Evolutionary conservation across 2,113 vertebrate genomes (phyloP).

Genomic region (Climacteris rufus): DNA sequence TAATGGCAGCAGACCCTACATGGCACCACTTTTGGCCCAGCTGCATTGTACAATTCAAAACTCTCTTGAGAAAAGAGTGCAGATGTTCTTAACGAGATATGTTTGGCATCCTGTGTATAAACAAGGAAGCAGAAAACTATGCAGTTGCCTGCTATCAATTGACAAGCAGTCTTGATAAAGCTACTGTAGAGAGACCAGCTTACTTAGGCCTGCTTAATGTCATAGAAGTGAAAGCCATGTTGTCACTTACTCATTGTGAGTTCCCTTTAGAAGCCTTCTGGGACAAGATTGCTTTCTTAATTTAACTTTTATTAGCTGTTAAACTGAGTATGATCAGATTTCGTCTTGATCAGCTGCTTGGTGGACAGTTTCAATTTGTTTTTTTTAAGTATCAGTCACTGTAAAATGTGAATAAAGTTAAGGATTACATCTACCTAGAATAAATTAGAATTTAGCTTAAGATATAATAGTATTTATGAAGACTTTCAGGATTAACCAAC

Average conservation of each 20-base stretch:
- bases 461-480: background rate
- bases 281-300: background rate
- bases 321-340: background rate
- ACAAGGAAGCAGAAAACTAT: constrained; percentile 22
- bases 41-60: background rate
- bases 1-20: background rate
- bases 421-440: background rate
- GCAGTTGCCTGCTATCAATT: constrained; percentile 19
- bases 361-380: background rate
- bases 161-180: constrained; percentile 21
- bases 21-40: background rate
- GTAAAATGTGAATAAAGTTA: background rate
- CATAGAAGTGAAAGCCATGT: background rate
- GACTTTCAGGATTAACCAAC: background rate
- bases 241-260: background rate
- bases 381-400: background rate
- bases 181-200: background rate
- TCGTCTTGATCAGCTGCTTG: background rate
- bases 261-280: background rate
- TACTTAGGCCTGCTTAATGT: constrained; percentile 11
- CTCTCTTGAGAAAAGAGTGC: background rate
- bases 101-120: constrained; percentile 30
- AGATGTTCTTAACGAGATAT: constrained; percentile 34
- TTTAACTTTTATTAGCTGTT: background rate
- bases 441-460: background rate